Conservation (phyloP, 2,113 vertebrate species). For the Syngnathus typhle region DNA sequence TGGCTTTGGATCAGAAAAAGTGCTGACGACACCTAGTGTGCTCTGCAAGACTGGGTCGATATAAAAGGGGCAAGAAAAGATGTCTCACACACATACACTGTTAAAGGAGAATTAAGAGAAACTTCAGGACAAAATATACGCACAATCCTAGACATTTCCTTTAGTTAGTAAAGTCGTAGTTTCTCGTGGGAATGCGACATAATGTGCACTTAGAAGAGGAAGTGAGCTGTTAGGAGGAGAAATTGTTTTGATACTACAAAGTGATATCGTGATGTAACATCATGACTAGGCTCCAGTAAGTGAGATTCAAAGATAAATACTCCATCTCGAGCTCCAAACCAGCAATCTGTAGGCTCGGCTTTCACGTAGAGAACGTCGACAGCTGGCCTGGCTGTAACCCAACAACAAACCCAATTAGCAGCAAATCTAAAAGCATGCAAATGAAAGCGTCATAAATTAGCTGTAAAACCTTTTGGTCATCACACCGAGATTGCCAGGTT, state of each 20-base stretch:
- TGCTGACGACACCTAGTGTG: conserved; percentile 28
- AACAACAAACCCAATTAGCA: conserved; percentile 7
- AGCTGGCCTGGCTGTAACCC: not conserved
- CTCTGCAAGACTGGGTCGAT: conserved; percentile 26
- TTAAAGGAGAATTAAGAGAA: not conserved
- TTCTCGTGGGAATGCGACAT: not conserved
- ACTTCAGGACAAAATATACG: not conserved
- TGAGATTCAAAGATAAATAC: conserved; percentile 3
- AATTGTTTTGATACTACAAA: conserved; percentile 55
- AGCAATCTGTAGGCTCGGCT: not conserved
- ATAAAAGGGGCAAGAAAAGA: conserved; percentile 7
- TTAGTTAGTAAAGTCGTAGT: not conserved
- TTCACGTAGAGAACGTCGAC: not conserved
- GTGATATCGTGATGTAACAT: not conserved
- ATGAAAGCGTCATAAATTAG: conserved; percentile 1
- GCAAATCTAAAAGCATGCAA: conserved; percentile 2
- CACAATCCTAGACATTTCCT: not conserved
- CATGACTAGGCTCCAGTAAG: not conserved
- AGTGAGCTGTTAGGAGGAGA: conserved; percentile 71
- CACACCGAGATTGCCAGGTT: conserved; percentile 1
- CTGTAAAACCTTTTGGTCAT: conserved; percentile 2
- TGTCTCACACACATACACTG: conserved; percentile 5
- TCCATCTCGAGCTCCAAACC: not conserved
- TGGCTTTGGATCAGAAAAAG: conserved; percentile 22
- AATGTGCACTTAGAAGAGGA: conserved; percentile 33